Evolutionary conservation across 2,888 invertebrate genomes (phyloP).

Genomic region (Callyntrura guangdongensis): DNA sequence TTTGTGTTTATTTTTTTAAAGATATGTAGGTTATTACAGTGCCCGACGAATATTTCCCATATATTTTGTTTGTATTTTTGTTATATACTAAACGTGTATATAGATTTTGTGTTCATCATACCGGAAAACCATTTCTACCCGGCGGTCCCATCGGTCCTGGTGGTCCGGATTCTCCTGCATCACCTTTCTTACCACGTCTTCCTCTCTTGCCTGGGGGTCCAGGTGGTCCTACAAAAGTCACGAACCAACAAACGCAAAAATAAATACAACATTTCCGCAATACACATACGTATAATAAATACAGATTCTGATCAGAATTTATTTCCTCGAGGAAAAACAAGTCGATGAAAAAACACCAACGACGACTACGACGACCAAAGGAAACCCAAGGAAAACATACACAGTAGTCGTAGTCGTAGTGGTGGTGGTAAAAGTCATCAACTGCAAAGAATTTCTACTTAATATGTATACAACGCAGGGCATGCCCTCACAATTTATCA

Average conservation of each 20-base stretch:
- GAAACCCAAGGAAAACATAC: slow-evolving; percentile 10
- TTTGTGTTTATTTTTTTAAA: neutral
- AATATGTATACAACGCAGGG: slow-evolving; percentile 54
- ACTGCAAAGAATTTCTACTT: slow-evolving; percentile 16
- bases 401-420: too few species aligned
- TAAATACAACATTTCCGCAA: slow-evolving; percentile 46
- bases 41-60: too few species aligned
- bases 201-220: slow-evolving; percentile 95
- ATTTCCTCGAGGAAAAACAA: neutral
- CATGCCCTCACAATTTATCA: slow-evolving; percentile 72
- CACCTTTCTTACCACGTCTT: slow-evolving; percentile 96
- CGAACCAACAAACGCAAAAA: slow-evolving; percentile 53
- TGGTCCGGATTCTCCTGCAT: slow-evolving; percentile 92
- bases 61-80: too few species aligned
- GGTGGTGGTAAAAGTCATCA: too few species aligned
- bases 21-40: neutral
- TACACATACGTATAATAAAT: neutral
- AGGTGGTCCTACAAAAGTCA: slow-evolving; percentile 86
- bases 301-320: slow-evolving; percentile 36
- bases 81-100: slow-evolving; percentile 1
- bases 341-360: slow-evolving; percentile 7
- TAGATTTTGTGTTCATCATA: slow-evolving; percentile 86
- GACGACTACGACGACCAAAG: neutral
- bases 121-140: slow-evolving; percentile 96
- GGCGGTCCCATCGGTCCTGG: slow-evolving; percentile 88